Evolutionary conservation across 2,113 vertebrate genomes (phyloP).

Genomic region (Psittacula cyanocephala): DNA sequence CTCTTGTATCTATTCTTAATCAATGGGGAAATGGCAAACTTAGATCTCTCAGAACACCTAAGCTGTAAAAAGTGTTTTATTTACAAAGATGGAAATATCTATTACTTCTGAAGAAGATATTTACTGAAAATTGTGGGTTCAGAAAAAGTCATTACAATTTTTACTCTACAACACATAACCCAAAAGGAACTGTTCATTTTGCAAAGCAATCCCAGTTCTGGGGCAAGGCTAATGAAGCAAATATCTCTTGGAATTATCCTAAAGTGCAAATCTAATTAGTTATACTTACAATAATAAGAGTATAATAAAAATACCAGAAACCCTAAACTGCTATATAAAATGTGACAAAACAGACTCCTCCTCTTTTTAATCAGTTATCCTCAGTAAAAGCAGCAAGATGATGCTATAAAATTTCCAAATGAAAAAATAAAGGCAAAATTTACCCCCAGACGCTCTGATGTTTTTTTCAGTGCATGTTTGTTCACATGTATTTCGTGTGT

Average conservation of each 20-base stretch:
- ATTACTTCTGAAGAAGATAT: neutral
- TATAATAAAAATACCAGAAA: neutral
- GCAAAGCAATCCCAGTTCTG: neutral
- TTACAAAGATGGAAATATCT: neutral
- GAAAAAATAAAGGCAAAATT: neutral
- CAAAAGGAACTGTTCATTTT: neutral
- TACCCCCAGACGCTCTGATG: constrained; percentile 88
- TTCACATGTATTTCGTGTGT: constrained; percentile 83
- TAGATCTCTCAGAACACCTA: neutral
- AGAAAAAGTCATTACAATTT: neutral
- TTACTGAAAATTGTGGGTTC: neutral
- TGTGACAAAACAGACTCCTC: neutral
- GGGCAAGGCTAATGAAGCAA: neutral
- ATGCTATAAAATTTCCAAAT: neutral
- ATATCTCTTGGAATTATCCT: neutral
- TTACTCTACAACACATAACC: neutral
- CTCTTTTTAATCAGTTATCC: neutral
- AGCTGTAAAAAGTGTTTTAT: neutral
- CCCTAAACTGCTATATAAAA: neutral
- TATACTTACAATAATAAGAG: neutral
- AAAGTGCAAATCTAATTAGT: neutral
- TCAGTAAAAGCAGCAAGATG: neutral
- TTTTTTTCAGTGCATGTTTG: constrained; percentile 82
- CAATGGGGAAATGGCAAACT: neutral
- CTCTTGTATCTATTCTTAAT: neutral